These are phyloP conservation scores for Procavia capensis DNA, from an alignment of 2,113 vertebrate genomes.

Conservation along the genomic window DNA sequence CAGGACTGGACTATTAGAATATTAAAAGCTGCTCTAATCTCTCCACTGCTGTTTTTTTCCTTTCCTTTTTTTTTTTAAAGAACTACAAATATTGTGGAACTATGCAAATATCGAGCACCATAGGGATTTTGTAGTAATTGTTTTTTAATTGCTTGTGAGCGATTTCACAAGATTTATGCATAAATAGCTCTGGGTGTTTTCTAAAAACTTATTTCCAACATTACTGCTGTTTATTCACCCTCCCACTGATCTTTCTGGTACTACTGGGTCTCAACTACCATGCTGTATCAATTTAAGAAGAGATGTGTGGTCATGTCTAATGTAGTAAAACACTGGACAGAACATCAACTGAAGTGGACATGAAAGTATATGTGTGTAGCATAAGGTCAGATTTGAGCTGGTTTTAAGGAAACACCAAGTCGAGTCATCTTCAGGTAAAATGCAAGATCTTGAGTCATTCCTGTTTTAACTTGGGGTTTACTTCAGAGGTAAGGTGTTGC, in stretches of 20 bases:
- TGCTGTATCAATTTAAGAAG: neutral
- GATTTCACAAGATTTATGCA: slow-evolving; percentile 41
- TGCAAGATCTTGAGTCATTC: neutral
- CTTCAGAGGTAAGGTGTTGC: neutral
- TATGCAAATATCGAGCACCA: slow-evolving; percentile 2
- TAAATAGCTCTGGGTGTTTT: slow-evolving; percentile 41
- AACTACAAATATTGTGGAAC: neutral
- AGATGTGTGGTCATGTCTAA: neutral
- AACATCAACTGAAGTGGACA: neutral
- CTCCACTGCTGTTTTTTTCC: neutral
- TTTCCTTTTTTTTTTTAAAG: neutral
- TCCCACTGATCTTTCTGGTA: neutral
- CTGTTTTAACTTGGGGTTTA: neutral
- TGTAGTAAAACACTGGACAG: neutral
- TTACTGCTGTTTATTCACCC: neutral
- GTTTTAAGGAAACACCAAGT: neutral
- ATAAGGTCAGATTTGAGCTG: neutral
- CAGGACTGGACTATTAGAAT: neutral
- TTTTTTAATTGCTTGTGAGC: slow-evolving; percentile 58
- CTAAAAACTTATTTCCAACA: slow-evolving; percentile 33
- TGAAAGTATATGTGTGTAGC: neutral
- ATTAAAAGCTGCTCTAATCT: neutral
- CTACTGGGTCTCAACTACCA: neutral
- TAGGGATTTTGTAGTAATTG: slow-evolving; percentile 42
- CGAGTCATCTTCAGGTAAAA: neutral